Conservation (phyloP, 2,888 invertebrate species). For the Fissipunctia ypsillon region DNA sequence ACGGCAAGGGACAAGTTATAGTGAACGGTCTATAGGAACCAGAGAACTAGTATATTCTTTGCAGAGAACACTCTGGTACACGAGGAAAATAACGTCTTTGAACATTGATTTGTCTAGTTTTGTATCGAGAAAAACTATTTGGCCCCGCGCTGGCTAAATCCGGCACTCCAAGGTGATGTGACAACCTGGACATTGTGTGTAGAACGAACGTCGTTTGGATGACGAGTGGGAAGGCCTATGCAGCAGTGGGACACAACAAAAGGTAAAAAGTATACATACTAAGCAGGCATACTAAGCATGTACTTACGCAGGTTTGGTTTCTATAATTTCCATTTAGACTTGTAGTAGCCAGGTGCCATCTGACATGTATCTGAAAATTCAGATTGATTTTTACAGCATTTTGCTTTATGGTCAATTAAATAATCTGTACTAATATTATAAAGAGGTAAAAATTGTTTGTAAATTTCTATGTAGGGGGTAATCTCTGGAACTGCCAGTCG, state of each 20-base stretch:
- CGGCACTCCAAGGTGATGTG: background rate
- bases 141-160: background rate
- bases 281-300: background rate
- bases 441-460: too few species aligned
- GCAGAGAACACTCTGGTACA: too few species aligned
- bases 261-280: background rate
- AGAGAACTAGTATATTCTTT: too few species aligned
- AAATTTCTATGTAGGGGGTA: too few species aligned
- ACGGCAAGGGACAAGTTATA: too few species aligned
- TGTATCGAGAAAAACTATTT: background rate
- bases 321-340: slow-evolving; percentile 50
- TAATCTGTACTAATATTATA: too few species aligned
- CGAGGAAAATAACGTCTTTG: too few species aligned
- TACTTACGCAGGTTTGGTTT: slow-evolving; percentile 30
- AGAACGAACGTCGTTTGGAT: background rate
- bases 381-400: background rate
- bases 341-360: slow-evolving; percentile 83
- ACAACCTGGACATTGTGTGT: background rate
- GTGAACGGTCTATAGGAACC: too few species aligned
- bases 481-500: too few species aligned
- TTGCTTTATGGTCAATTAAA: background rate
- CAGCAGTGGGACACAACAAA: background rate
- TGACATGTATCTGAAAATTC: slow-evolving; percentile 78
- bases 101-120: too few species aligned
- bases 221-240: background rate